Base-by-base conservation (phyloP, 1,140 invertebrate species). In the Drosophila nebulosa region DNA sequence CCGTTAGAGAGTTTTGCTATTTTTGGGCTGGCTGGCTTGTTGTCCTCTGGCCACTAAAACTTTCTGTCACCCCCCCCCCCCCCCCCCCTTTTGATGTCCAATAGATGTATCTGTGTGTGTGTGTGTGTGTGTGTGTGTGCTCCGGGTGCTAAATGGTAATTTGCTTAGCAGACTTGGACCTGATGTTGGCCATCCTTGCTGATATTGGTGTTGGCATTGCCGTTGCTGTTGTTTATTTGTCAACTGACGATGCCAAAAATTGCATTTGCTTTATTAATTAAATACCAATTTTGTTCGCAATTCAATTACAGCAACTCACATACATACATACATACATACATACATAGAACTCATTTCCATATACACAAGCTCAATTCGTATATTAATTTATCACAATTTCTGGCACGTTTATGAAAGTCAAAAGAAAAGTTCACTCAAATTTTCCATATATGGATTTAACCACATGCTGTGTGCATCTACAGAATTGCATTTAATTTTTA, bases 241-340 rank as follows among this genome's bases (percentile, higher is more conserved):
- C 14, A 16, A 18, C 14, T 42, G 14, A 16, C 18, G 32, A 22
- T 64, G 64, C 53, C 74, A 65, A 88, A 81, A 83, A 86, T 88
- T 75, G 72, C 71, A 86, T 88, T 88, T 79, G 70, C 65, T 81
- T 81, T 86, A 88, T 86, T 88, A 86, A 86, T 86, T 86, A 86
- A 85, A 75, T 73, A 69, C 70, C 78, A 88, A 86, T 81, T 86
- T 68, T 58, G 57, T 32, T 70, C 52, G 63, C 66, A 79, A 86
- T 83, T 88, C 55, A 86, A 86, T 86, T 86, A 88, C 21, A 52
- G 36, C 14, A 30, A 24, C n/a, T n/a, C n/a, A n/a, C n/a, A n/a
- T n/a, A n/a, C 46, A 66, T 21, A 42, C 39, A 42, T 7, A 50
- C 46, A 66, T 21, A 42, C 39, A 42, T 7, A 50, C 46, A 66